Evolutionary conservation across 2,113 vertebrate genomes (phyloP).

Genomic region (Malurus elegans): DNA sequence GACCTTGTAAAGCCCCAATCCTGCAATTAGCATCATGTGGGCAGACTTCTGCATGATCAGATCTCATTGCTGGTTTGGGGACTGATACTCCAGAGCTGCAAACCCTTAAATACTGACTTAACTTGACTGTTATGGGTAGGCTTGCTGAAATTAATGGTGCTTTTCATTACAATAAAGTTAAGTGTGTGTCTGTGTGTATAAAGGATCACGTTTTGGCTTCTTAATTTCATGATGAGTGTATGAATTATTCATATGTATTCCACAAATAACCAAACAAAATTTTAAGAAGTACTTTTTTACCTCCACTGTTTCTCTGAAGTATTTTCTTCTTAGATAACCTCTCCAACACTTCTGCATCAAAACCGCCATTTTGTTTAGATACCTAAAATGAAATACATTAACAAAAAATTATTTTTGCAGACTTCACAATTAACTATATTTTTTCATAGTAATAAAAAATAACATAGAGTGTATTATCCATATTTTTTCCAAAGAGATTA

Average conservation of each 20-base stretch:
- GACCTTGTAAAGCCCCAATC: not conserved
- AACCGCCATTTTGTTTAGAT: conserved; percentile 77
- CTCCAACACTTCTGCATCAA: conserved; percentile 91
- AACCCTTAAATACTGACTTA: not conserved
- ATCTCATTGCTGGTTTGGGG: not conserved
- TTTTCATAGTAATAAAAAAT: not conserved
- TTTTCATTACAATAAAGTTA: not conserved
- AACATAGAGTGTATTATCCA: not conserved
- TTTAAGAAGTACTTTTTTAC: conserved; percentile 70
- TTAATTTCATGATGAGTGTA: not conserved
- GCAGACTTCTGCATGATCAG: conserved; percentile 7
- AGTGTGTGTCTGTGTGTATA: not conserved
- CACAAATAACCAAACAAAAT: not conserved
- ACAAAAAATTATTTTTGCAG: not conserved
- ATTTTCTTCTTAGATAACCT: conserved; percentile 81
- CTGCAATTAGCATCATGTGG: not conserved
- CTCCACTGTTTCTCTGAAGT: conserved; percentile 82
- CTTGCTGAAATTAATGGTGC: not conserved
- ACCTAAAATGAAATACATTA: conserved; percentile 75
- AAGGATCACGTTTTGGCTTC: not conserved
- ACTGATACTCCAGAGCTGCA: not conserved
- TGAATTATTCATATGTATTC: not conserved
- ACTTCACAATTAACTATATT: not conserved
- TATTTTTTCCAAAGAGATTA: not conserved
- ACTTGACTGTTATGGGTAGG: not conserved